A percentile compares a stretch with the other conserved stretches of the same genome.
Conservation (phyloP, 2,888 invertebrate genomes). For the Lumbricus terrestris region DNA sequence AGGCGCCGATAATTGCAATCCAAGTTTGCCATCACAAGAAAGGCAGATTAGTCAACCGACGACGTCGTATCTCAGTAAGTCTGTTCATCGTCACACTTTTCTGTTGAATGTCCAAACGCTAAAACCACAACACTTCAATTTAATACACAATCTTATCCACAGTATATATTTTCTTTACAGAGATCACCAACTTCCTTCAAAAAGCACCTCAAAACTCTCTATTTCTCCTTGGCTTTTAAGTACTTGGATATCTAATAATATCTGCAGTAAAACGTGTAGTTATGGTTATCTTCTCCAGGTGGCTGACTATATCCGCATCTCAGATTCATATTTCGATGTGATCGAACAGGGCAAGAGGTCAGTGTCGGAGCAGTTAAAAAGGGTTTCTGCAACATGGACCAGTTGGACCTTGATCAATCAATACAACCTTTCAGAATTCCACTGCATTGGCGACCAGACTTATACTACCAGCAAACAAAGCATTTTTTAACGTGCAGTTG, state of each 20-base stretch:
- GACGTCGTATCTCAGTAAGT: slow-evolving; percentile 46
- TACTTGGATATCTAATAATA: too few relatives aligned
- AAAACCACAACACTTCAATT: slow-evolving; percentile 39
- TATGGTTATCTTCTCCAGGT: too few relatives aligned
- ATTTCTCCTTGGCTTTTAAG: too few relatives aligned
- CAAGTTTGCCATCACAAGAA: neutral
- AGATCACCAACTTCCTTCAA: too few relatives aligned
- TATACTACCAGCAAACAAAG: too few relatives aligned
- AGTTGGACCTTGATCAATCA: too few relatives aligned
- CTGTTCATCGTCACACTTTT: slow-evolving; percentile 74
- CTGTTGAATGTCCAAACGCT: slow-evolving; percentile 86
- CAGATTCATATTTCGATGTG: too few relatives aligned
- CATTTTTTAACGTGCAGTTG: too few relatives aligned
- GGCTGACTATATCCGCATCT: too few relatives aligned
- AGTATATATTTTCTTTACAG: neutral
- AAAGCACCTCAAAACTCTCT: too few relatives aligned
- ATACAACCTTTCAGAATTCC: neutral
- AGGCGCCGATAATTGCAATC: neutral
- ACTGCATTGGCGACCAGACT: neutral
- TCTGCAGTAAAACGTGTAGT: too few relatives aligned
- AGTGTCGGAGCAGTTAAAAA: neutral
- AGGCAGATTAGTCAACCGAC: neutral
- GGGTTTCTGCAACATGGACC: neutral
- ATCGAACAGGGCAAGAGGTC: too few relatives aligned
- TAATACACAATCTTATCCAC: neutral